These are phyloP conservation scores for Holothuria scabra DNA, from an alignment of 53 echinoderm and acorn worm genomes.

Conservation along the genomic window DNA sequence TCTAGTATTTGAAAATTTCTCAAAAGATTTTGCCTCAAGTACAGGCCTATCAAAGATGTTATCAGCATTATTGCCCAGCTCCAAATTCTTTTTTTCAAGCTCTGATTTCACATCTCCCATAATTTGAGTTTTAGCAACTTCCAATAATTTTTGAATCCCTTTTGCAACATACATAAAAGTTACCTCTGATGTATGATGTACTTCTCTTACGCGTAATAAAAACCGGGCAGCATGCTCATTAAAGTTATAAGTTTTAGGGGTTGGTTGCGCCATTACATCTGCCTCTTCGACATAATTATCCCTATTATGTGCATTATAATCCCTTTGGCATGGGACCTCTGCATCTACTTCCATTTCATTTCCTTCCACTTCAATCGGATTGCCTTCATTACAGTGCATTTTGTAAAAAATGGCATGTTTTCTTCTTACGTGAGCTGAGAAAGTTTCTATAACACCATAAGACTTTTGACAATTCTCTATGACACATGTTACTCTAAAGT, in stretches of 20 bases:
- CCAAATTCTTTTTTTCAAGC: background rate
- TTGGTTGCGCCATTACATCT: background rate
- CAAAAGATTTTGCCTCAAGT: background rate
- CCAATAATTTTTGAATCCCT: background rate
- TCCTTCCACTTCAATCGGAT: background rate
- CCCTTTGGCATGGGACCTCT: constrained; percentile 16
- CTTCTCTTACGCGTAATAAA: constrained; percentile 21
- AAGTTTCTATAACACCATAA: background rate
- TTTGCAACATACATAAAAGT: background rate
- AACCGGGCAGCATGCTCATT: constrained; percentile 3
- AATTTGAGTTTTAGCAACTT: background rate
- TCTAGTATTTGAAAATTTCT: constrained; percentile 18
- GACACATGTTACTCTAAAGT: constrained; percentile 19
- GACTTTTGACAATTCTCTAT: constrained; percentile 16
- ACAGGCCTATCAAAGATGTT: background rate
- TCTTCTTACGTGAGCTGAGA: constrained; percentile 3
- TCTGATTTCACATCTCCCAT: background rate
- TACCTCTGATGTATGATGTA: constrained; percentile 1
- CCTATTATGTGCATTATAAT: background rate
- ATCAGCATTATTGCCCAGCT: background rate
- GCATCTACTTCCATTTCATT: background rate
- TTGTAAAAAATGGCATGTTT: background rate
- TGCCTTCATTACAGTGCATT: constrained; percentile 9
- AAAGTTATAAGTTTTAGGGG: background rate
- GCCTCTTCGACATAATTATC: background rate